These are phyloP conservation scores for Ennomos quercinarius DNA, from an alignment of 2,888 invertebrate genomes.

Conservation along the genomic window DNA sequence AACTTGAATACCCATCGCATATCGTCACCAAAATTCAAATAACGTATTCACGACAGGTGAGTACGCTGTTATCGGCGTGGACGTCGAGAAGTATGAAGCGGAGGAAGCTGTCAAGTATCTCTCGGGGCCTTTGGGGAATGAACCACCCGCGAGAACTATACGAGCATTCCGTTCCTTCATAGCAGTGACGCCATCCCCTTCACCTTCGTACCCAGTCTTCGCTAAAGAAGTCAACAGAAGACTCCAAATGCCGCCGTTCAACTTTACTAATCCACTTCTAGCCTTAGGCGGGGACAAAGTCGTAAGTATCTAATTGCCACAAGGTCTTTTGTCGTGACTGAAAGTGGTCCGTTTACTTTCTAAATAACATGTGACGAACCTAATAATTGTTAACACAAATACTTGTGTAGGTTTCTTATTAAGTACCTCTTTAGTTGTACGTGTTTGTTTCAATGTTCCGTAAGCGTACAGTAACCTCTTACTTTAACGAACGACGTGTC, in stretches of 20 bases:
- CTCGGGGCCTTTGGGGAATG: constrained; percentile 89
- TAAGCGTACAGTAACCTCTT: constrained; percentile 15
- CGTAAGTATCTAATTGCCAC: constrained; percentile 70
- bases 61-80: constrained; percentile 97
- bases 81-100: constrained; percentile 94
- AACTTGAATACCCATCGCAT: constrained; percentile 5
- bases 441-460: constrained; percentile 22
- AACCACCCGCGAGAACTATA: constrained; percentile 85
- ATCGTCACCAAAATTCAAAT: constrained; percentile 8
- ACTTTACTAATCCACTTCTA: constrained; percentile 92
- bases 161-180: constrained; percentile 93
- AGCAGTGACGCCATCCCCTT: constrained; percentile 92
- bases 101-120: constrained; percentile 92
- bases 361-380: constrained; percentile 33
- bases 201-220: constrained; percentile 90
- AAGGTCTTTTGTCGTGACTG: constrained; percentile 33
- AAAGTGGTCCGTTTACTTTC: constrained; percentile 38
- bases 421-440: constrained; percentile 4
- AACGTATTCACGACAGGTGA: constrained; percentile 86
- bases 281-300: constrained; percentile 90
- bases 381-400: constrained; percentile 35
- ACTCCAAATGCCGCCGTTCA: constrained; percentile 94
- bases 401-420: constrained; percentile 21
- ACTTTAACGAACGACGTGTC: constrained; percentile 14
- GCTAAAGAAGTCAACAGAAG: constrained; percentile 92